Evolutionary conservation across 2,797 vertebrate species (phyloP), one percentile per base, ranked within the genome.

Genomic region (Protosalanx chinensis): DNA sequence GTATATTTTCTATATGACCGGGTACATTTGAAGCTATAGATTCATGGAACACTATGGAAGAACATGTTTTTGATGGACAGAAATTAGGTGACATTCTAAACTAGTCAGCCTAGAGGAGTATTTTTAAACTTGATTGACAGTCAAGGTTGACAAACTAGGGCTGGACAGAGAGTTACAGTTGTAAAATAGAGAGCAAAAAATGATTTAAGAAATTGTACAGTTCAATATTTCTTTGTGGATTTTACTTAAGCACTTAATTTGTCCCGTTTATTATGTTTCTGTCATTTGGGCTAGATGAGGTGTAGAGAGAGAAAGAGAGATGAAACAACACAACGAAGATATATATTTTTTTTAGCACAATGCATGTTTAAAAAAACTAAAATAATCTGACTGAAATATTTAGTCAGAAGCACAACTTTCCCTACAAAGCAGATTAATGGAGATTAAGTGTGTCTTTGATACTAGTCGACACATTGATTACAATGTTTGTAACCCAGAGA

Each of bases 1-100:
- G 90, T 92, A 93, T 87, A 92, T 93, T 93, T 93, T 93, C 88
- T 93, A 92, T 84, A 71, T 85, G 82, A 83, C 70, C 79, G 77
- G 79, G 84, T 27, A 70, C 59, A 59, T 64, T 74, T 73, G 73
- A 60, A 61, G 58, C 83, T 72, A 83, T 79, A 87, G 77, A 86
- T 77, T 80, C 15, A 67, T 78, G 70, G 72, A 81, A 81, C 72
- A 81, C 79, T 84, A 86, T 75, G 79, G 80, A 80, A 33, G 73
- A 85, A 86, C 86, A 82, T 84, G 79, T 83, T 88, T 90, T 87
- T 89, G 88, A 84, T 81, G 71, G 82, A 82, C 84, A 86, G 63
- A 79, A 78, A 18, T 29, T 73, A 86, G 79, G 71, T 61, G 77
- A 69, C 78, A 83, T 85, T 88, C 84, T 82, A 85, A 76, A 72